phyloP scores from a whole-genome alignment of 2,888 invertebrate species.

The Podotricha telesiphe region DNA sequence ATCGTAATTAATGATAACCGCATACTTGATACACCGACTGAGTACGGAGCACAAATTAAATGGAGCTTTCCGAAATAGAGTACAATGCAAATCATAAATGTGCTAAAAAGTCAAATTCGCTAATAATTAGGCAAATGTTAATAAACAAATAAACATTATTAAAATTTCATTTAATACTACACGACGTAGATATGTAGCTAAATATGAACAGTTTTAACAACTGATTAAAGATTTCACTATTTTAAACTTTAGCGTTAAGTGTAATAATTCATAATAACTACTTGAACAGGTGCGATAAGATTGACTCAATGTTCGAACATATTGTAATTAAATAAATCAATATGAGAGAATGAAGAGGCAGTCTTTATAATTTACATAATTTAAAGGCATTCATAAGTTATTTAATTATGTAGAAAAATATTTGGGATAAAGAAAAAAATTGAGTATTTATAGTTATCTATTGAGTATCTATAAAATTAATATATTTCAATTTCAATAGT shows the following conservation, averaged over 20 bases:
- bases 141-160: background rate
- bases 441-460: conserved; percentile 12
- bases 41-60: background rate
- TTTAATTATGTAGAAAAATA: conserved; percentile 33
- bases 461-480: background rate
- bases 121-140: background rate
- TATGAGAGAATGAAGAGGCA: conserved; percentile 23
- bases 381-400: conserved; percentile 33
- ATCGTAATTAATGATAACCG: conserved; percentile 40
- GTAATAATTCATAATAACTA: conserved; percentile 46
- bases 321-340: conserved; percentile 42
- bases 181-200: background rate
- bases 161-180: background rate
- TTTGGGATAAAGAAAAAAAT: conserved; percentile 34
- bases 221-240: conserved; percentile 33
- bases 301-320: conserved; percentile 41
- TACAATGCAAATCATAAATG: background rate
- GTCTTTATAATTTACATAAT: conserved; percentile 37
- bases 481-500: background rate
- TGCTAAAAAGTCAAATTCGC: background rate
- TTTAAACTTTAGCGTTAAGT: conserved; percentile 22
- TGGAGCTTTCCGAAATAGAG: background rate
- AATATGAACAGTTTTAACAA: conserved; percentile 14
- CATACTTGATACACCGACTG: conserved; percentile 7
- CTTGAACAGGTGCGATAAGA: conserved; percentile 44